Evolutionary conservation across 2,797 vertebrate species (phyloP).

Genomic region (Thaleichthys pacificus): DNA sequence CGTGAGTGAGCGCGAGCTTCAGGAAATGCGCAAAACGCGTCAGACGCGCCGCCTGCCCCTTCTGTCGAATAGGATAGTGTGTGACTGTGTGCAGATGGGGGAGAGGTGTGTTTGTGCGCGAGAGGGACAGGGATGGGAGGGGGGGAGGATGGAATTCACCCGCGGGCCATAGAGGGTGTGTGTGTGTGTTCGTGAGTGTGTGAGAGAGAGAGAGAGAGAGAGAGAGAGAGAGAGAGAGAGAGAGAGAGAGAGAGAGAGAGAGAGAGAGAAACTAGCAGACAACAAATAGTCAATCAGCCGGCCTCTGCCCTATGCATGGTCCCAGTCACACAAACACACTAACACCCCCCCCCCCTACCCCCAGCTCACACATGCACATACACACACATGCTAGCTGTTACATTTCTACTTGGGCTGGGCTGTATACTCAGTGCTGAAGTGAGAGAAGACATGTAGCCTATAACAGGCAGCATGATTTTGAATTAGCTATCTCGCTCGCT

Average conservation of each 20-base stretch:
- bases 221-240: background rate
- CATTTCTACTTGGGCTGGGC: too few species aligned
- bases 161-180: slow-evolving; percentile 45
- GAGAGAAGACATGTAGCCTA: background rate
- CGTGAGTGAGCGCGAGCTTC: slow-evolving; percentile 78
- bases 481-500: too few species aligned
- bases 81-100: slow-evolving; percentile 30
- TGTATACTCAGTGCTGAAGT: too few species aligned
- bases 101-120: slow-evolving; percentile 42
- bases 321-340: slow-evolving; percentile 24
- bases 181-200: slow-evolving; percentile 29
- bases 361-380: slow-evolving; percentile 18
- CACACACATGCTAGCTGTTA: slow-evolving; percentile 18
- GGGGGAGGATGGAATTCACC: slow-evolving; percentile 60
- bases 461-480: too few species aligned
- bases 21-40: slow-evolving; percentile 99
- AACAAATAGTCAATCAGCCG: slow-evolving; percentile 54
- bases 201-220: slow-evolving; percentile 11
- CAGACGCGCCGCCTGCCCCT: slow-evolving; percentile 67
- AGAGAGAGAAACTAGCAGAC: slow-evolving; percentile 35
- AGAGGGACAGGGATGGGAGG: slow-evolving; percentile 6
- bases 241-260: background rate
- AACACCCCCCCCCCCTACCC: background rate
- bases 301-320: slow-evolving; percentile 45
- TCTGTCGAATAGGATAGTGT: slow-evolving; percentile 67